Evolutionary conservation across 1,140 invertebrate species (phyloP).

Genomic region (Dufourea novaeangliae): DNA sequence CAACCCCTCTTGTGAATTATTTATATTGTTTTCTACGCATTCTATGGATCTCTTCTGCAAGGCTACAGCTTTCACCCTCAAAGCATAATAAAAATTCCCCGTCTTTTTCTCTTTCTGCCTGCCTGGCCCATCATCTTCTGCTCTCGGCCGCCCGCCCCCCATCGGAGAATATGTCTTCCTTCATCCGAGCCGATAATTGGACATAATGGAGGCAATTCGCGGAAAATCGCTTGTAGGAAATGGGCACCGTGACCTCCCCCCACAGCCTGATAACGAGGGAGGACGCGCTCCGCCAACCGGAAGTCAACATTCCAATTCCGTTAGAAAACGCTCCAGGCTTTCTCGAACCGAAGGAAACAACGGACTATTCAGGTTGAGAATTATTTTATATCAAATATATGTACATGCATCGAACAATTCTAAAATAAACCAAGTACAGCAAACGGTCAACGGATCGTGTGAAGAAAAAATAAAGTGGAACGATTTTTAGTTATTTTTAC

Average conservation of each 20-base stretch:
- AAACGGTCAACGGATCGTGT: too few relatives aligned
- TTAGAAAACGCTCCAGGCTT: slow-evolving; percentile 27
- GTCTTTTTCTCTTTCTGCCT: background rate
- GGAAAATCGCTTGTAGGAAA: slow-evolving; percentile 75
- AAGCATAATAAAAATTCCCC: slow-evolving; percentile 29
- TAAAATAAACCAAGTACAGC: too few relatives aligned
- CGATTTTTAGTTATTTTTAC: too few relatives aligned
- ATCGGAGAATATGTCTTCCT: slow-evolving; percentile 51
- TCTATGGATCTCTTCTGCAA: background rate
- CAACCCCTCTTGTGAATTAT: too few relatives aligned
- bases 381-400: background rate
- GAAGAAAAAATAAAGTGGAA: too few relatives aligned
- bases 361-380: background rate
- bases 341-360: background rate
- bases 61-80: background rate
- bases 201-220: slow-evolving; percentile 73
- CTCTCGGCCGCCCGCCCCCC: slow-evolving; percentile 7
- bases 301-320: slow-evolving; percentile 48
- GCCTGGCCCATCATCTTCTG: background rate
- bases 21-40: background rate
- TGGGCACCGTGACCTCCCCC: slow-evolving; percentile 57
- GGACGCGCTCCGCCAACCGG: slow-evolving; percentile 43
- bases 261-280: slow-evolving; percentile 37
- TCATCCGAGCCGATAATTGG: slow-evolving; percentile 72
- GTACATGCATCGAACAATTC: too few relatives aligned